These are phyloP conservation scores for Stenolophus ochropezus DNA, from an alignment of 2,888 invertebrate genomes.

Conservation along the genomic window DNA sequence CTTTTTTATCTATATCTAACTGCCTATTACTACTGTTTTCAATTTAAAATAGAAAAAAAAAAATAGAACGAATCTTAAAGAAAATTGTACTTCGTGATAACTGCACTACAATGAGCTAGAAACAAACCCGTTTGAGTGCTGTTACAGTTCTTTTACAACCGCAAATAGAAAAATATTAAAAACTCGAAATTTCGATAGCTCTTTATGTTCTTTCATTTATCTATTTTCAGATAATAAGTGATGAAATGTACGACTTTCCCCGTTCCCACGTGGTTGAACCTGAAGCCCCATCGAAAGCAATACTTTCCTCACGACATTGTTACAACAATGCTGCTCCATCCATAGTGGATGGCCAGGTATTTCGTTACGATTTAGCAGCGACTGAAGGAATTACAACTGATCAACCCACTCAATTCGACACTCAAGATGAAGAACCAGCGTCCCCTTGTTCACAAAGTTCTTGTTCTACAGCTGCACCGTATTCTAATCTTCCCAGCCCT, in stretches of 20 bases:
- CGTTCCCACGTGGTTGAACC: constrained; percentile 77
- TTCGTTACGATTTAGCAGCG: constrained; percentile 67
- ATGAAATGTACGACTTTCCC: constrained; percentile 83
- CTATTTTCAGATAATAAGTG: constrained; percentile 64
- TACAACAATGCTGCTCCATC: constrained; percentile 79
- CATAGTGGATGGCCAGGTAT: constrained; percentile 73
- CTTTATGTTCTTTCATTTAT: too few relatives aligned
- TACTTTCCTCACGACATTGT: constrained; percentile 73
- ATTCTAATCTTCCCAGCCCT: constrained; percentile 78
- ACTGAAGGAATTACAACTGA: constrained; percentile 65
- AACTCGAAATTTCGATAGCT: too few relatives aligned
- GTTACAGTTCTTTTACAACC: too few relatives aligned
- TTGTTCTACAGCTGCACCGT: constrained; percentile 74
- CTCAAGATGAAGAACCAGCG: constrained; percentile 71
- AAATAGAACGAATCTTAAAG: too few relatives aligned
- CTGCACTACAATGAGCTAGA: too few relatives aligned
- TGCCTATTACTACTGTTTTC: too few relatives aligned
- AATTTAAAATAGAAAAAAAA: too few relatives aligned
- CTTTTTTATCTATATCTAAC: too few relatives aligned
- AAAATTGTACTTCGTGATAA: too few relatives aligned
- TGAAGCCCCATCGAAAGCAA: constrained; percentile 65
- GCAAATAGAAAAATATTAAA: too few relatives aligned
- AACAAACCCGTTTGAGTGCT: too few relatives aligned
- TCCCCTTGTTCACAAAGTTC: constrained; percentile 74
- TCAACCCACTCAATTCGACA: constrained; percentile 66